A percentile compares a stretch with the other conserved stretches of the same genome.
Evolutionary conservation across 2,888 invertebrate genomes (phyloP).

Genomic region (Heteropelma amictum): DNA sequence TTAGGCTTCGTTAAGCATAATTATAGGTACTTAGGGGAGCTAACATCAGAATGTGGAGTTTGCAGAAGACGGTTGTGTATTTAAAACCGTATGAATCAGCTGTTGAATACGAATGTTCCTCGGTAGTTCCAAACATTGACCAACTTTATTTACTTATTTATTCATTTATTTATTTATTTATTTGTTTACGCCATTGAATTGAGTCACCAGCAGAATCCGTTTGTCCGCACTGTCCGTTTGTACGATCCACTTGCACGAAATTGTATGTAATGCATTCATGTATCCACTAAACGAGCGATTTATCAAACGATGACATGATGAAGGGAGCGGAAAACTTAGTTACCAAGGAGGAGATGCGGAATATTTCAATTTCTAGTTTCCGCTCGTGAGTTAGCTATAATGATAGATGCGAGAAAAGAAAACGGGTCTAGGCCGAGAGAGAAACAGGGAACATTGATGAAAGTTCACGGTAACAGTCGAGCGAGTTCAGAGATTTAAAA

Average conservation of each 20-base stretch:
- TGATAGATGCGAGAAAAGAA: no score
- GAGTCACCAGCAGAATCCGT: neutral
- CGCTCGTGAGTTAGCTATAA: no score
- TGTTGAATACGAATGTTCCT: neutral
- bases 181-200: neutral
- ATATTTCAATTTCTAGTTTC: no score
- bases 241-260: no score
- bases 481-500: neutral
- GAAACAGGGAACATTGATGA: neutral
- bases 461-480: neutral
- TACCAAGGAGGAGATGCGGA: no score
- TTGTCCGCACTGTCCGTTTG: no score
- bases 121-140: neutral
- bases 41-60: conserved; percentile 62
- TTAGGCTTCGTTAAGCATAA: conserved; percentile 68
- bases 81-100: neutral
- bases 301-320: no score
- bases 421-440: no score
- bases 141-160: neutral
- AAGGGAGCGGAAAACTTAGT: no score
- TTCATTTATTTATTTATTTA: neutral
- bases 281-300: no score
- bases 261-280: no score
- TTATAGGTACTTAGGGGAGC: conserved; percentile 68
- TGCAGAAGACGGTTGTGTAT: conserved; percentile 24